Conservation (phyloP, 2,113 vertebrate genomes). For the Meleagris gallopavo region DNA sequence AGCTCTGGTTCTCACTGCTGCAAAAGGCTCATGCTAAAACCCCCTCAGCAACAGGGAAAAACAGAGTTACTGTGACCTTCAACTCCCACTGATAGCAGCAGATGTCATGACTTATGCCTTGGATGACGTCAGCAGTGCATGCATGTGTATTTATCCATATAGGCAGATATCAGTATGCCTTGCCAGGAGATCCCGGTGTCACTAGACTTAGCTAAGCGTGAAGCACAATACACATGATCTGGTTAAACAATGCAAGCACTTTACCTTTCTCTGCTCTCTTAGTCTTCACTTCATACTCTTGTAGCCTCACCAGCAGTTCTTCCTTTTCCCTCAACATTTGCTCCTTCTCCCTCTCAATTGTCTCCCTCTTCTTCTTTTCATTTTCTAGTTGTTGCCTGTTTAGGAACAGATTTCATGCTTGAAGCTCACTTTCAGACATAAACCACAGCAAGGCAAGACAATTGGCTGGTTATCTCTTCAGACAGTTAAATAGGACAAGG, state of each 20-base stretch:
- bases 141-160: fast-evolving
- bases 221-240: fast-evolving
- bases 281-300: conserved; percentile 91
- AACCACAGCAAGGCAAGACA: background rate
- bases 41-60: background rate
- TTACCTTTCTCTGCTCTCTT: conserved; percentile 92
- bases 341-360: conserved; percentile 90
- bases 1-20: background rate
- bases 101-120: background rate
- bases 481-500: background rate
- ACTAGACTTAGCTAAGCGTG: background rate
- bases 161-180: background rate
- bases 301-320: conserved; percentile 88
- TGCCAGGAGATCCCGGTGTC: background rate
- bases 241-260: background rate
- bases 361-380: conserved; percentile 92
- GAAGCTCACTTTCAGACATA: background rate
- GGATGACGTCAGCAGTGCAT: background rate
- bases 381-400: conserved; percentile 89
- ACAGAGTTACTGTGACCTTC: background rate
- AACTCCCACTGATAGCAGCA: background rate
- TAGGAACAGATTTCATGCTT: conserved; percentile 36
- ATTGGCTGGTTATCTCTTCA: background rate
- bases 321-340: conserved; percentile 92
- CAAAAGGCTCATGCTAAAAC: background rate